These are phyloP conservation scores for Tragopan temminckii DNA, from an alignment of 2,797 vertebrate species.

Conservation along the genomic window DNA sequence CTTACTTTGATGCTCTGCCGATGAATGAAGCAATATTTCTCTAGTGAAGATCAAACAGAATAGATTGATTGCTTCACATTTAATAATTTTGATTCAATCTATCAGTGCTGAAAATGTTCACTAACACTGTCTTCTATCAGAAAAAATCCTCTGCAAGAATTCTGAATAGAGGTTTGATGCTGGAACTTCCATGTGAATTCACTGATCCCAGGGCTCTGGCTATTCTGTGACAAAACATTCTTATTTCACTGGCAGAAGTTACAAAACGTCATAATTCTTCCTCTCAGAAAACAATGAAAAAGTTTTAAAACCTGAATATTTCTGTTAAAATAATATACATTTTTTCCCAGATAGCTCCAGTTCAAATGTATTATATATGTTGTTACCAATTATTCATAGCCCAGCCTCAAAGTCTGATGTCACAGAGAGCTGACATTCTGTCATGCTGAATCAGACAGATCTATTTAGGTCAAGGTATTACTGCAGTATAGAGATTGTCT, in stretches of 20 bases:
- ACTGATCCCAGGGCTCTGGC: neutral
- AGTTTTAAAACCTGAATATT: neutral
- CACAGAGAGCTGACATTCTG: neutral
- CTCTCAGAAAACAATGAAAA: neutral
- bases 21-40: neutral
- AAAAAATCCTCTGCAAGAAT: neutral
- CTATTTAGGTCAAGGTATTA: slow-evolving; percentile 25
- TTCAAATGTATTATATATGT: neutral
- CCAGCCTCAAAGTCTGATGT: neutral
- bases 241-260: neutral
- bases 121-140: neutral
- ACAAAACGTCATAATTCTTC: neutral
- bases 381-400: neutral
- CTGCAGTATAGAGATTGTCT: neutral
- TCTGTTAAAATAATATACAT: neutral
- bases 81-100: neutral
- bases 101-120: neutral
- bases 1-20: neutral
- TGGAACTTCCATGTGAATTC: neutral
- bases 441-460: slow-evolving; percentile 1
- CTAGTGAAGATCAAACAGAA: neutral
- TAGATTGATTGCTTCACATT: neutral
- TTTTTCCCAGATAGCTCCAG: neutral
- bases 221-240: neutral
- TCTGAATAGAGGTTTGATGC: neutral